Evolutionary conservation across 2,113 vertebrate species (phyloP).

Genomic region (Limnothrissa miodon): DNA sequence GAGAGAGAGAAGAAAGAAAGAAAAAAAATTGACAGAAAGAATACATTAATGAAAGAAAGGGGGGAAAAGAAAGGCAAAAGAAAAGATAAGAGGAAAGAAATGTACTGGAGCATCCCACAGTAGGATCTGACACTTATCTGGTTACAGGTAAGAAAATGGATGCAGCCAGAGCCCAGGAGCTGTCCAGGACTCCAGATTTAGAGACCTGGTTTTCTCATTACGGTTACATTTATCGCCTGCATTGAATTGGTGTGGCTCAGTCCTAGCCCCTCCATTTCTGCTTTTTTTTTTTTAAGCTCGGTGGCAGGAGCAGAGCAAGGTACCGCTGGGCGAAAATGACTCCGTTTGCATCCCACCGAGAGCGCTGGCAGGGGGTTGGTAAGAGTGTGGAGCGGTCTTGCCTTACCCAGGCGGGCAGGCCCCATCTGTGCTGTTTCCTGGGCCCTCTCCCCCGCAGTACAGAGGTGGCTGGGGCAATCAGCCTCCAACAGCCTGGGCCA

Average conservation of each 20-base stretch:
- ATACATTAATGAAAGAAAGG: no score
- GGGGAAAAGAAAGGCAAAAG: not conserved
- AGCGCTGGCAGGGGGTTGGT: not conserved
- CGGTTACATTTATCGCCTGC: not conserved
- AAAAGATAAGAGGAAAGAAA: not conserved
- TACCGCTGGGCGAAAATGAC: slow-evolving; percentile 28
- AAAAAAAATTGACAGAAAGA: not conserved
- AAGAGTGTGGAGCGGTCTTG: slow-evolving; percentile 11
- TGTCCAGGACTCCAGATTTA: not conserved
- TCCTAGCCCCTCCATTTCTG: not conserved
- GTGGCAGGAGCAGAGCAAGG: slow-evolving; percentile 23
- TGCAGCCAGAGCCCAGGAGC: not conserved
- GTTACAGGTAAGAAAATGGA: not conserved
- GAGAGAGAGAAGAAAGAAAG: not conserved
- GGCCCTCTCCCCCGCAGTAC: not conserved
- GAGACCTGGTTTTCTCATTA: not conserved
- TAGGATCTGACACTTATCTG: not conserved
- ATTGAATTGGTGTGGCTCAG: not conserved
- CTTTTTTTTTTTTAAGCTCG: not conserved
- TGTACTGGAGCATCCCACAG: not conserved
- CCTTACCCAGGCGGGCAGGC: not conserved
- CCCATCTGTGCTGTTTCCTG: not conserved
- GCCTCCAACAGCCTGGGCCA: not conserved
- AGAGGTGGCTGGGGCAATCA: slow-evolving; percentile 3
- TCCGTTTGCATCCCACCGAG: slow-evolving; percentile 5